Conservation (phyloP, 2,797 vertebrate genomes). For the Vespertilio murinus region DNA sequence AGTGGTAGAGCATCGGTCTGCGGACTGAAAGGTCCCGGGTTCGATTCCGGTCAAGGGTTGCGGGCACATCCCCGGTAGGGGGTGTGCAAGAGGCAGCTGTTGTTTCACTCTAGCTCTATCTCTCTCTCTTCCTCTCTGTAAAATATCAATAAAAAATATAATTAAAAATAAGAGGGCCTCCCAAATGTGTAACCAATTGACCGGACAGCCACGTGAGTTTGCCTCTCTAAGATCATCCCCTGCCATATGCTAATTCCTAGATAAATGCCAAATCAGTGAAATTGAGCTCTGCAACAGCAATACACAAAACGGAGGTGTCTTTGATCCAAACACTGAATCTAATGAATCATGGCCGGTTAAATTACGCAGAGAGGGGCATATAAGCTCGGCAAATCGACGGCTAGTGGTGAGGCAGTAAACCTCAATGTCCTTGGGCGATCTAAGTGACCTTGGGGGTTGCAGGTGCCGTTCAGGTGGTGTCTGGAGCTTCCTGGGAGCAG, state of each 20-base stretch:
- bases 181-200: background rate
- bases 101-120: too few relatives aligned
- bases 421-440: background rate
- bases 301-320: background rate
- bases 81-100: too few relatives aligned
- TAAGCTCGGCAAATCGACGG: background rate
- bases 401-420: background rate
- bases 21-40: too few relatives aligned
- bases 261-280: background rate
- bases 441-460: background rate
- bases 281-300: background rate
- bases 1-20: too few relatives aligned
- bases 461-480: background rate
- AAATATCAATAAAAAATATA: too few relatives aligned
- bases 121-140: too few relatives aligned
- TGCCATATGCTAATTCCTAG: background rate
- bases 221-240: background rate
- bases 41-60: too few relatives aligned
- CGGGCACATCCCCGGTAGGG: too few relatives aligned
- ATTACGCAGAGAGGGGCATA: background rate
- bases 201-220: background rate
- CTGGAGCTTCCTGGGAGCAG: background rate
- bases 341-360: background rate
- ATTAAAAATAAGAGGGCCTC: background rate
- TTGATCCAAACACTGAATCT: constrained; percentile 8